Conservation (phyloP, 1,140 invertebrate species). For the Triops cancriformis region DNA sequence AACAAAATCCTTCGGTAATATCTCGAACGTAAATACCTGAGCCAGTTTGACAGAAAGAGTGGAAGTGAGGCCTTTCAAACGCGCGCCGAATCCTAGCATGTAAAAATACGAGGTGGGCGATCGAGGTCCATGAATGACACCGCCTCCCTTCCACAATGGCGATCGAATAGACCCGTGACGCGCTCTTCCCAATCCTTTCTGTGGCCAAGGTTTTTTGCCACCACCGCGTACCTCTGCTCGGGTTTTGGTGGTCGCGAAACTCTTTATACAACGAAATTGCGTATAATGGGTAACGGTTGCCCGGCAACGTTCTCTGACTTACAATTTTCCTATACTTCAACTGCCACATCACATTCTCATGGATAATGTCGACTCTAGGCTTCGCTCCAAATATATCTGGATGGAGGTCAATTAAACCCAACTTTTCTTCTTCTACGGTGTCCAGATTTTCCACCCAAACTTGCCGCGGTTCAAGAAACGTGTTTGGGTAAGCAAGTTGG, state of each 20-base stretch:
- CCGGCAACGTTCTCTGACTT: constrained; percentile 37
- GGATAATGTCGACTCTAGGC: constrained; percentile 81
- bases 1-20: not conserved
- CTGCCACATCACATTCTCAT: constrained; percentile 85
- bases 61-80: constrained; percentile 69
- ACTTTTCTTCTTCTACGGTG: constrained; percentile 63
- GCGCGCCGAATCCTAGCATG: constrained; percentile 70
- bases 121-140: constrained; percentile 75
- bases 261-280: constrained; percentile 36
- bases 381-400: constrained; percentile 72
- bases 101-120: constrained; percentile 76
- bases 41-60: constrained; percentile 83
- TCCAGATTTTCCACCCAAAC: constrained; percentile 88
- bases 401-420: constrained; percentile 78
- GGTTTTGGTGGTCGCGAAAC: constrained; percentile 60
- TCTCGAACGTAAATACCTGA: constrained; percentile 44
- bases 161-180: constrained; percentile 85
- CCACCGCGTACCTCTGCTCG: constrained; percentile 78
- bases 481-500: constrained; percentile 34
- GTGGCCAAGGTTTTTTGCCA: constrained; percentile 86
- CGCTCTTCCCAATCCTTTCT: constrained; percentile 83
- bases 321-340: constrained; percentile 68
- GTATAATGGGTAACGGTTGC: not conserved
- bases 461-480: constrained; percentile 56
- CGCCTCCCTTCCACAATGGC: constrained; percentile 71